These are phyloP conservation scores for Hipposideros larvatus DNA, from an alignment of 2,797 vertebrate genomes.

Conservation along the genomic window DNA sequence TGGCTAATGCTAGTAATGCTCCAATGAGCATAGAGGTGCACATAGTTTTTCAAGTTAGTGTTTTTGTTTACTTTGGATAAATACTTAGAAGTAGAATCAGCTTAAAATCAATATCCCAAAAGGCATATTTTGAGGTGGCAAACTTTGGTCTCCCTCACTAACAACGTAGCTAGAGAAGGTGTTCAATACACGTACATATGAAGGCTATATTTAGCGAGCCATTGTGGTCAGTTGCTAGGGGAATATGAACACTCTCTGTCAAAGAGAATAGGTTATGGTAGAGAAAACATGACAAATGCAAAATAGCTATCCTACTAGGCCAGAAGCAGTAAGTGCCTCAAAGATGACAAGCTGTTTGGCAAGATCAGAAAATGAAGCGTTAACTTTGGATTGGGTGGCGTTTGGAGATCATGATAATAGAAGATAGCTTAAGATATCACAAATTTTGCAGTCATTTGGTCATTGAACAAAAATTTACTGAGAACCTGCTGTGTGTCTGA, in stretches of 20 bases:
- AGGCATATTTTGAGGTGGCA: neutral
- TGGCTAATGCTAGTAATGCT: neutral
- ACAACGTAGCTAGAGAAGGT: neutral
- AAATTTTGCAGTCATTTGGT: neutral
- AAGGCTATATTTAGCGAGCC: neutral
- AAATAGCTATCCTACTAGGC: neutral
- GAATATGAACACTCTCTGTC: neutral
- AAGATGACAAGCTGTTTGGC: neutral
- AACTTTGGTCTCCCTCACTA: neutral
- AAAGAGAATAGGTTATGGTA: neutral
- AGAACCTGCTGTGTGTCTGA: neutral
- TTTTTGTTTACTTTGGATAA: neutral
- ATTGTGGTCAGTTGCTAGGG: neutral
- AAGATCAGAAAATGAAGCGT: neutral
- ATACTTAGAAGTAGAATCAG: neutral
- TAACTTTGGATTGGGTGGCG: neutral
- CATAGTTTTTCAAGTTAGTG: neutral
- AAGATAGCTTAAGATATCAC: slow-evolving; percentile 12
- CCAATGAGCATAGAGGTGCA: neutral
- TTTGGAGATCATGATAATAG: neutral
- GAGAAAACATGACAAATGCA: slow-evolving; percentile 3
- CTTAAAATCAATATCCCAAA: neutral
- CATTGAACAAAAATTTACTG: neutral
- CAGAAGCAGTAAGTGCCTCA: neutral
- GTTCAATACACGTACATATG: neutral